These are phyloP conservation scores for Drosophila nigromelanica DNA, from an alignment of 1,140 invertebrate genomes.

Conservation along the genomic window DNA sequence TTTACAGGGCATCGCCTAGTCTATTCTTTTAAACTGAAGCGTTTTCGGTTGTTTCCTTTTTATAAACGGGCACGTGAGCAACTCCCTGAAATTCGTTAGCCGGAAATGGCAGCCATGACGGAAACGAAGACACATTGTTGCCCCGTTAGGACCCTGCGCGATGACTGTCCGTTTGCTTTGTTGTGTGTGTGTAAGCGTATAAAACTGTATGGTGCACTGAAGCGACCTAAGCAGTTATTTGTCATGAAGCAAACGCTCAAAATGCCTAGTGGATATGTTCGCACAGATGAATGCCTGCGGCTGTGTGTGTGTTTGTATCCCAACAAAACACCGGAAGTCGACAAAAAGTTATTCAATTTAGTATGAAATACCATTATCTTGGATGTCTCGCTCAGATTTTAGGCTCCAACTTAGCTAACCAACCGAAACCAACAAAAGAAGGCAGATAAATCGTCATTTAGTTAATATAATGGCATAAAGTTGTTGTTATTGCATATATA, in stretches of 20 bases:
- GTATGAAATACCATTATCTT: constrained; percentile 10
- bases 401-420: background rate
- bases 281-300: constrained; percentile 18
- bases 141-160: constrained; percentile 33
- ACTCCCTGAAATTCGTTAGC: constrained; percentile 66
- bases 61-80: constrained; percentile 55
- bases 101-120: constrained; percentile 75
- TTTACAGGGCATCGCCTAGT: background rate
- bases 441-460: too few relatives aligned
- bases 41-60: constrained; percentile 34
- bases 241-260: constrained; percentile 60
- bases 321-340: constrained; percentile 67
- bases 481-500: too few relatives aligned
- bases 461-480: too few relatives aligned
- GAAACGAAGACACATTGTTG: constrained; percentile 76
- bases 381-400: constrained; percentile 1
- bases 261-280: constrained; percentile 36
- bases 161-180: constrained; percentile 25
- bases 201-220: constrained; percentile 17
- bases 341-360: constrained; percentile 74
- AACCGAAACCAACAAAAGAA: background rate
- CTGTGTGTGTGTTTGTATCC: constrained; percentile 49
- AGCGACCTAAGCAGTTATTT: constrained; percentile 66
- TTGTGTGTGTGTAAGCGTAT: constrained; percentile 19
- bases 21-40: background rate